Conservation (phyloP, 1,140 invertebrate species). For the Atopsyche davidsoni region DNA sequence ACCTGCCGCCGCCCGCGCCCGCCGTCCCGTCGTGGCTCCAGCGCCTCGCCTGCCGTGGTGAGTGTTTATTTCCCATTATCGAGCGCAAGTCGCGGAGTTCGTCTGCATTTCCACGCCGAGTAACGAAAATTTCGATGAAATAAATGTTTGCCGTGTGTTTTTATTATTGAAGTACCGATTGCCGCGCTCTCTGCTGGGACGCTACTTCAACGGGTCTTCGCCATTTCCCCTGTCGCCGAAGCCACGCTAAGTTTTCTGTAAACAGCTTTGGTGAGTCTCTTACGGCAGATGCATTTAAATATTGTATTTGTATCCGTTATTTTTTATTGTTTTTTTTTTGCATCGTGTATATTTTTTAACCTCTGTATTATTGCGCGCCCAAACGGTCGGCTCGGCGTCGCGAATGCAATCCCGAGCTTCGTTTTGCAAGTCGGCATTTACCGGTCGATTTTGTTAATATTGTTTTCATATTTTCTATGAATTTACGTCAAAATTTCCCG, state of each 20-base stretch:
- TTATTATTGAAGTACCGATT: neutral
- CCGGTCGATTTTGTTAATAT: conserved; percentile 8
- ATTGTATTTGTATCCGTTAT: neutral
- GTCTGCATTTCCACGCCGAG: too few species aligned
- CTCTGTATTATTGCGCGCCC: too few species aligned
- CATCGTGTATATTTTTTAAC: too few species aligned
- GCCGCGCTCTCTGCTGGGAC: neutral
- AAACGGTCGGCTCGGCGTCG: neutral
- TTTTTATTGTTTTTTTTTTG: neutral
- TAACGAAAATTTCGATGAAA: too few species aligned
- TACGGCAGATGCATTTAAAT: neutral
- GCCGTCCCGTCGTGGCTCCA: neutral
- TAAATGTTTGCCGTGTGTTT: too few species aligned
- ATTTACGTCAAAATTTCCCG: neutral
- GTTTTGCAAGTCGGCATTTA: neutral
- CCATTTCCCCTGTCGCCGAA: neutral
- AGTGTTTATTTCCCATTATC: too few species aligned
- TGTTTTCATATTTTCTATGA: neutral
- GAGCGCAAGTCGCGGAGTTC: too few species aligned
- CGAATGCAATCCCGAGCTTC: neutral
- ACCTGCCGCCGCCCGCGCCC: neutral
- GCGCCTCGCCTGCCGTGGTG: neutral
- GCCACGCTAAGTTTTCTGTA: conserved; percentile 5
- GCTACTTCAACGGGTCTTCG: neutral
- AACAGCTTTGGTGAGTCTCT: conserved; percentile 1